Conservation (phyloP, 2,797 vertebrate genomes). For the Melanotaenia parkinsoni region DNA sequence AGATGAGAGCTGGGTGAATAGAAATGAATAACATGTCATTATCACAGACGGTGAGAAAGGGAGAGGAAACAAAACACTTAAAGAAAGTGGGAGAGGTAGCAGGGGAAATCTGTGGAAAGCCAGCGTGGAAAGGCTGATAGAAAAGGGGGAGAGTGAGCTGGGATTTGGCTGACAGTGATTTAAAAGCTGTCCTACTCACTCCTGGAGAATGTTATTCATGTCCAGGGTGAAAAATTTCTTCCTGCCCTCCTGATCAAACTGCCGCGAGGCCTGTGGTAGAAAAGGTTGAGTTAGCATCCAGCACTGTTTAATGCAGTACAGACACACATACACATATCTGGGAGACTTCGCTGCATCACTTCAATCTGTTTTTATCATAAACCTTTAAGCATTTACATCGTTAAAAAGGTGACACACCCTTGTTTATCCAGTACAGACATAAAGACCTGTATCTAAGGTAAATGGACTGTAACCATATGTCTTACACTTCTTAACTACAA, state of each 20-base stretch:
- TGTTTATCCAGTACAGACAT: neutral
- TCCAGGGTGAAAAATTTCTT: conserved; percentile 99
- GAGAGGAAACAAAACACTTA: conserved; percentile 44
- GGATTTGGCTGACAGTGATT: conserved; percentile 45
- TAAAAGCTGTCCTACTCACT: conserved; percentile 88
- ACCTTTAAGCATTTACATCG: neutral
- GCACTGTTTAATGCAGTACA: conserved; percentile 26
- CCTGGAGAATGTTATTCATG: conserved; percentile 98
- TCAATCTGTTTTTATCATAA: conserved; percentile 8
- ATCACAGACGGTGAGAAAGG: conserved; percentile 29
- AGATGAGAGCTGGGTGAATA: conserved; percentile 26
- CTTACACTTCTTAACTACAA: too few relatives aligned
- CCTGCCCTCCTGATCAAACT: conserved; percentile 97
- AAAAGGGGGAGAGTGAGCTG: conserved; percentile 29
- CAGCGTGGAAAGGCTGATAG: conserved; percentile 25
- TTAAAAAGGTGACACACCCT: neutral
- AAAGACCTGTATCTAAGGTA: too few relatives aligned
- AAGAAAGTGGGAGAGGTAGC: conserved; percentile 38
- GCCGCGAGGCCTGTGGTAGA: conserved; percentile 89
- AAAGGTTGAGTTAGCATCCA: conserved; percentile 66
- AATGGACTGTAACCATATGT: too few relatives aligned
- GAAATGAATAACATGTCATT: conserved; percentile 49
- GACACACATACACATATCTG: conserved; percentile 33
- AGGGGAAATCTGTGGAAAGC: conserved; percentile 49
- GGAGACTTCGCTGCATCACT: conserved; percentile 1